These are phyloP conservation scores for Cyclopterus lumpus DNA, from an alignment of 2,797 vertebrate genomes.

Conservation along the genomic window DNA sequence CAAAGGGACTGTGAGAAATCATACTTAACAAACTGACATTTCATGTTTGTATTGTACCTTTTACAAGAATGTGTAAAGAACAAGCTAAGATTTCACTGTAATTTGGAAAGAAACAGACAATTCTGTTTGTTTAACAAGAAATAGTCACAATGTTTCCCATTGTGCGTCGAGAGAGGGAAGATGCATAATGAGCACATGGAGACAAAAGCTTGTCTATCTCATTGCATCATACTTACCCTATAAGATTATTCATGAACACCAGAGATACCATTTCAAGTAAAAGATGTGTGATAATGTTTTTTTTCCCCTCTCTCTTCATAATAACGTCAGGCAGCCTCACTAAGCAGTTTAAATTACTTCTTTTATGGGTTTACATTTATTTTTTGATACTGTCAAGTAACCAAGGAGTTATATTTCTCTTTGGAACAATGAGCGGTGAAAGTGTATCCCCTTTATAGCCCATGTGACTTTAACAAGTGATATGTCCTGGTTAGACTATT, in stretches of 20 bases:
- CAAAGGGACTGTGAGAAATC: background rate
- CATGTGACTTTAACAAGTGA: conserved; percentile 11
- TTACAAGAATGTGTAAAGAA: background rate
- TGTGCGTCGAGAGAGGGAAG: background rate
- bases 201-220: background rate
- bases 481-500: conserved; percentile 1
- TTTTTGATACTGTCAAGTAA: conserved; percentile 12
- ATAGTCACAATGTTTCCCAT: background rate
- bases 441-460: conserved; percentile 14
- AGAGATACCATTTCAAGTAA: conserved; percentile 24
- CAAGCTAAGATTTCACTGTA: background rate
- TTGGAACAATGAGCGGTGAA: conserved; percentile 22
- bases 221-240: background rate
- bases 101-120: background rate
- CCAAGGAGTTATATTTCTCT: conserved; percentile 5
- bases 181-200: background rate
- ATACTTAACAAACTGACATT: background rate
- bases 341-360: background rate
- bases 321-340: background rate
- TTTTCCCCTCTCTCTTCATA: background rate
- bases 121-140: background rate
- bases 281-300: conserved; percentile 7
- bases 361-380: conserved; percentile 20
- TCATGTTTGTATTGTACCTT: background rate
- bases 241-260: conserved; percentile 1